Percentiles rank a stretch among this genome's conserved stretches.
These are phyloP conservation scores for Tetrao urogallus DNA, from an alignment of 2,113 vertebrate genomes.

Conservation along the genomic window DNA sequence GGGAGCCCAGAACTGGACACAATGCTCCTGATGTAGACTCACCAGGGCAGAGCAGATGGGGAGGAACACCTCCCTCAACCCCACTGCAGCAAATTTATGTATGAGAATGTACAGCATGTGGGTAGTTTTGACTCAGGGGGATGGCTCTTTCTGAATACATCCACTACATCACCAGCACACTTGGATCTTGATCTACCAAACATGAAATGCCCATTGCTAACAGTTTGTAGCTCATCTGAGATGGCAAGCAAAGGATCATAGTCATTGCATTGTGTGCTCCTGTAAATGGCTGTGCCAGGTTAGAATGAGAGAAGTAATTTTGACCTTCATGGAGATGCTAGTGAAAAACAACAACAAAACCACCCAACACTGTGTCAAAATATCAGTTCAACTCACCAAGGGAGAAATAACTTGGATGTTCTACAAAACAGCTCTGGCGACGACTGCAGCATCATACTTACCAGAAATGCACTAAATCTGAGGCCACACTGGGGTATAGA, in stretches of 20 bases:
- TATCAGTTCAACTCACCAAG: not conserved
- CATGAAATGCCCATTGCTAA: not conserved
- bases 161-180: not conserved
- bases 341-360: not conserved
- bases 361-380: not conserved
- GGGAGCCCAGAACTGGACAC: too few species aligned
- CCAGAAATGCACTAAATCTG: not conserved
- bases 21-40: too few species aligned
- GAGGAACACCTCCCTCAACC: too few species aligned
- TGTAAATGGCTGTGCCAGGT: fast-evolving
- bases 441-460: not conserved
- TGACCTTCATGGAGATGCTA: not conserved
- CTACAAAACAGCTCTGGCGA: not conserved
- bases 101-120: not conserved
- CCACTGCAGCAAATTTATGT: not conserved
- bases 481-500: not conserved
- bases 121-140: not conserved
- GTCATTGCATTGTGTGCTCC: not conserved
- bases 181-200: not conserved
- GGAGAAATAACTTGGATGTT: not conserved
- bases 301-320: not conserved
- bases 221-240: not conserved
- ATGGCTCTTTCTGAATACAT: not conserved
- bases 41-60: too few species aligned
- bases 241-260: not conserved